Evolutionary conservation across 1,140 invertebrate species (phyloP), one percentile per base, ranked within the genome.

Genomic region (Lepidurus apus): DNA sequence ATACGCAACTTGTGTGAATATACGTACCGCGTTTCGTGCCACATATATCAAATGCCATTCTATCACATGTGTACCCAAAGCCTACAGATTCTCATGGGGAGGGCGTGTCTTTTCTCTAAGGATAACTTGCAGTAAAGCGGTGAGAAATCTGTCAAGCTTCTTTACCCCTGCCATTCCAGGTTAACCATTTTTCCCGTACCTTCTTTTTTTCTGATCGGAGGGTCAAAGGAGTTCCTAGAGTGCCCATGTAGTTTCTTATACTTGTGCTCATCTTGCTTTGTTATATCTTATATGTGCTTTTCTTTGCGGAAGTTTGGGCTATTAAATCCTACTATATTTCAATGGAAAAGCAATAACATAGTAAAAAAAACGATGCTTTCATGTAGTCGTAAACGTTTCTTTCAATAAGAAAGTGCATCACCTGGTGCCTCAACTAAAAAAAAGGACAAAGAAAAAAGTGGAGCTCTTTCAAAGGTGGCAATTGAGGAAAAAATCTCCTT

Each of bases 61-160:
- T 21, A 65, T 65, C 53, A 11, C 17, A 17, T 7, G 53, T 21
- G 53, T n/a, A 21, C 53, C 34, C 34, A 34, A 65, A 65, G 53
- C 53, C 21, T 17, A 65, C 13, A 17, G 13, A 13, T 7, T 65
- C 17, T 21, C 21, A 4, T 21, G 8, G 53, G 8, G 53, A 65
- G 53, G 34, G 53, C 21, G 53, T 65, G 53, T 13, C 13, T 65
- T 65, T 21, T 65, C 53, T 17, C 53, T n/a, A 65, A 1, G 53
- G 53, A 65, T 65, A 65, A 65, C 53, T 65, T 65, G 53, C 21
- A n/a, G 53, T 65, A 65, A 65, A 65, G 53, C 21, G 53, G 53
- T 21, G 21, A 65, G 53, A 65, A 65, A 65, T 65, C 53, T 11
- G 53, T 65, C 53, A 65, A 17, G 53, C 53, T 65, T 65, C 53